phyloP scores from a whole-genome alignment of 2,888 invertebrate species.

The Abscondita cerata region DNA sequence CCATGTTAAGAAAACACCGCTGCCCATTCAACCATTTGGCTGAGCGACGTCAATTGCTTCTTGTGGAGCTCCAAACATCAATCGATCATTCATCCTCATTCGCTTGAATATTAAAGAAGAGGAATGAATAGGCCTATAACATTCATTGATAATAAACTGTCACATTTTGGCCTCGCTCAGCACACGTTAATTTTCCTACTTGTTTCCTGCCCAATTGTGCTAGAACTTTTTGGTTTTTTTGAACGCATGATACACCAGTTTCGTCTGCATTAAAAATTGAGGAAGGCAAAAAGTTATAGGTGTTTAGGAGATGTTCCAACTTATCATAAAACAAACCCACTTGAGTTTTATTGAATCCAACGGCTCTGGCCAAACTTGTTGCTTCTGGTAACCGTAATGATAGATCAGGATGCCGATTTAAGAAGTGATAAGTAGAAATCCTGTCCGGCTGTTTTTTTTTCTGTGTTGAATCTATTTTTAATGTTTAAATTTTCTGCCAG shows the following conservation, averaged over 20 bases:
- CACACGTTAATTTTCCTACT: too few species aligned
- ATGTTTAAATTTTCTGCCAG: neutral
- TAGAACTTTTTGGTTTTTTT: too few species aligned
- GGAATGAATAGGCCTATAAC: too few species aligned
- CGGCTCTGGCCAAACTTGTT: slow-evolving; percentile 11
- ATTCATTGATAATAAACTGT: too few species aligned
- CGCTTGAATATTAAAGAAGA: slow-evolving; percentile 6
- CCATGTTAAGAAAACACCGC: too few species aligned
- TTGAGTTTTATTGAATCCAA: too few species aligned
- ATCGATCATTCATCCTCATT: slow-evolving; percentile 6
- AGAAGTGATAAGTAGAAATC: neutral
- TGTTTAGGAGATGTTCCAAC: neutral
- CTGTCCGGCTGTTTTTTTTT: neutral
- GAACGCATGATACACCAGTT: too few species aligned
- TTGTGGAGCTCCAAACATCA: neutral
- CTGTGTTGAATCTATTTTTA: neutral
- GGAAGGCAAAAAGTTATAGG: neutral
- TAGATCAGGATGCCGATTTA: slow-evolving; percentile 2
- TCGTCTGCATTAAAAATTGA: neutral
- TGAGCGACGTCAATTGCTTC: neutral
- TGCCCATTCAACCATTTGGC: too few species aligned
- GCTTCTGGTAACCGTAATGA: neutral
- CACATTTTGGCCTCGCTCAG: slow-evolving; percentile 4
- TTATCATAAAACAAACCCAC: too few species aligned
- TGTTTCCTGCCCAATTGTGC: too few species aligned